These are phyloP conservation scores for Linepithema humile DNA, from an alignment of 1,140 invertebrate species.

Conservation along the genomic window DNA sequence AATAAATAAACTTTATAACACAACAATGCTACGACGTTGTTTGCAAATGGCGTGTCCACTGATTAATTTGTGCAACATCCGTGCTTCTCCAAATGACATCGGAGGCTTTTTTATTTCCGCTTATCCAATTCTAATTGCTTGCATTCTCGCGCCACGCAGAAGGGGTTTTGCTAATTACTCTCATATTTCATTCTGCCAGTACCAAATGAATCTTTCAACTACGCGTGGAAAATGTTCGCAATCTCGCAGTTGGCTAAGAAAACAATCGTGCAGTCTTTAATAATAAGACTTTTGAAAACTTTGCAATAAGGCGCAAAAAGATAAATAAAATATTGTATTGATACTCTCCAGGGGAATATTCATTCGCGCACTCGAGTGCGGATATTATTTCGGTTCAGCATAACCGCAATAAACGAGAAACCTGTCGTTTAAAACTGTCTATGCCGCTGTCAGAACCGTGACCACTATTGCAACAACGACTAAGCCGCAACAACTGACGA, in stretches of 20 bases:
- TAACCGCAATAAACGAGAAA: background rate
- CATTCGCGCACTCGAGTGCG: background rate
- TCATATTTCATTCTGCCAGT: slow-evolving; percentile 32
- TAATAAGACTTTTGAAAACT: slow-evolving; percentile 11
- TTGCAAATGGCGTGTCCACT: background rate
- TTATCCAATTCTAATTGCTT: slow-evolving; percentile 53
- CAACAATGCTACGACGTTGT: background rate
- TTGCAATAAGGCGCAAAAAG: background rate
- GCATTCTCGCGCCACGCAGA: background rate
- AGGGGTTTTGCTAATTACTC: slow-evolving; percentile 46
- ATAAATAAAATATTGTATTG: background rate
- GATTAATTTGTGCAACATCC: slow-evolving; percentile 27
- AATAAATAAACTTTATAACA: slow-evolving; percentile 20
- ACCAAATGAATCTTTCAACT: slow-evolving; percentile 23
- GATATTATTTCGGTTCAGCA: background rate
- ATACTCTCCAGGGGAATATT: too few relatives aligned
- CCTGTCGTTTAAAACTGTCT: background rate
- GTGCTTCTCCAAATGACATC: slow-evolving; percentile 10
- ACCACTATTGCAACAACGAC: background rate
- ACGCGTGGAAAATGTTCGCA: slow-evolving; percentile 5
- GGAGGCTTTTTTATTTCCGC: slow-evolving; percentile 24
- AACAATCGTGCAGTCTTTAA: background rate
- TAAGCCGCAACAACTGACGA: background rate
- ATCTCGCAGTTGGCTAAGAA: background rate
- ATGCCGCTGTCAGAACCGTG: background rate